A percentile compares a stretch with the other conserved stretches of the same genome.
phyloP scores from a whole-genome alignment of 2,113 vertebrate genomes.

The Scomber colias region DNA sequence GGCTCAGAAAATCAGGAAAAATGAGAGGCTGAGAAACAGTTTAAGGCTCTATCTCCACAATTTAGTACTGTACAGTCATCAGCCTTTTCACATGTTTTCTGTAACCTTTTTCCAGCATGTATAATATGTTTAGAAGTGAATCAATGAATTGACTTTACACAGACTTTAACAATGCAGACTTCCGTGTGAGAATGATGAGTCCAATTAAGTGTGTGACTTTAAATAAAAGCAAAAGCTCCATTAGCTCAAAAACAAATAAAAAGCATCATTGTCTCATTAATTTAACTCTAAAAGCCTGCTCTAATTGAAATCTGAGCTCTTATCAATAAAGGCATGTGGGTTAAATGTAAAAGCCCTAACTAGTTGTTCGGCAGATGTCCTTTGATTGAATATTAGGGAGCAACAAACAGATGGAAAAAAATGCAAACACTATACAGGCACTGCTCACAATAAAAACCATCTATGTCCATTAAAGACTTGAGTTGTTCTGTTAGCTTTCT shows the following conservation, averaged over 20 bases:
- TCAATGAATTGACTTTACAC: no score
- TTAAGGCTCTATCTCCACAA: no score
- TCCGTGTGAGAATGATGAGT: constrained; percentile 38
- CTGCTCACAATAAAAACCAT: background rate
- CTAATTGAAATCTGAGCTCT: constrained; percentile 19
- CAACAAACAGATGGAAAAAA: background rate
- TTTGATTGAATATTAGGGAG: no score
- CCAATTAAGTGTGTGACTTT: constrained; percentile 36
- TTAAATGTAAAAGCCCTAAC: background rate
- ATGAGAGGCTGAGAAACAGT: no score
- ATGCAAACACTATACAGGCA: background rate
- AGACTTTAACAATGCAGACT: constrained; percentile 1
- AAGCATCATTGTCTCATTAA: background rate
- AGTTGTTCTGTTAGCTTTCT: background rate
- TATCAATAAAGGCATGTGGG: background rate
- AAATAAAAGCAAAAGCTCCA: constrained; percentile 32
- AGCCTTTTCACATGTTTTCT: no score
- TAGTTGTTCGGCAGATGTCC: no score
- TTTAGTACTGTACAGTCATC: no score
- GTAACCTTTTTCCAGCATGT: no score
- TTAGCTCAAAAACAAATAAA: background rate
- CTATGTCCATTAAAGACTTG: background rate
- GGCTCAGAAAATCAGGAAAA: no score
- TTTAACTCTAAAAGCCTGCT: constrained; percentile 23
- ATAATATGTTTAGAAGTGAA: no score